Evolutionary conservation across 2,888 invertebrate species (phyloP), one percentile per base, ranked within the genome.

Genomic region (Plutella xylostella): DNA sequence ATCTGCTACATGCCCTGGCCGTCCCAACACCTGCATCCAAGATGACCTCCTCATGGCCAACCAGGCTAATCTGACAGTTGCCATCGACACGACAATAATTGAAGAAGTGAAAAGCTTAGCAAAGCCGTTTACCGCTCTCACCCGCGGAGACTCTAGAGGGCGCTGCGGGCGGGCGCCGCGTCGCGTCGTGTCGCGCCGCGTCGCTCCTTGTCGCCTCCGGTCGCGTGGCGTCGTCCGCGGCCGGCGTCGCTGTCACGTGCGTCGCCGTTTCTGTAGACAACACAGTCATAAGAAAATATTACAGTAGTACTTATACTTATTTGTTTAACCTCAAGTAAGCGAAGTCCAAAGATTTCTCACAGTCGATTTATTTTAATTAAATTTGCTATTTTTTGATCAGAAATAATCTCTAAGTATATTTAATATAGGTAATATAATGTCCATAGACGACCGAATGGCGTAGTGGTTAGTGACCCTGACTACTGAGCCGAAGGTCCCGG

Each of bases 101-200:
- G 25, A 9, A 7, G 25, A 5, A 7, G 25, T 25, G 28, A 28
- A 22, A 6, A 12, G 28, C 9, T 12, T 28, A 33, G 33, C 15
- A 42, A 45, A 45, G 45, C 3, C 9, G 37, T 20, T 76, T 78
- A 77, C 77, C 76, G 53, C 67, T 70, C 82, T 82, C 78, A 82
- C 80, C 80, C 56, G 72, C 82, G 63, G 78, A 79, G 70, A 82
- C 67, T 31, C 75, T 65, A 53, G 80, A 73, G 2, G 68, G 55
- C 22, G 42, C 22, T 11, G 61, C 55, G 3, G 68, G 57, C 62
- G 54, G 55, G 31, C 55, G 49, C 12, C 56, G 46, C 0, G 69
- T 64, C 0, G 63, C 55, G 1, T 50, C 53, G 38, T 47, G 41
- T 4, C 19, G 21, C 11, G 12, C n/a, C 18, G 1, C 30, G 41